Evolutionary conservation across 2,113 vertebrate genomes (phyloP), one percentile per base, ranked within the genome.

Genomic region (Proteles cristata): DNA sequence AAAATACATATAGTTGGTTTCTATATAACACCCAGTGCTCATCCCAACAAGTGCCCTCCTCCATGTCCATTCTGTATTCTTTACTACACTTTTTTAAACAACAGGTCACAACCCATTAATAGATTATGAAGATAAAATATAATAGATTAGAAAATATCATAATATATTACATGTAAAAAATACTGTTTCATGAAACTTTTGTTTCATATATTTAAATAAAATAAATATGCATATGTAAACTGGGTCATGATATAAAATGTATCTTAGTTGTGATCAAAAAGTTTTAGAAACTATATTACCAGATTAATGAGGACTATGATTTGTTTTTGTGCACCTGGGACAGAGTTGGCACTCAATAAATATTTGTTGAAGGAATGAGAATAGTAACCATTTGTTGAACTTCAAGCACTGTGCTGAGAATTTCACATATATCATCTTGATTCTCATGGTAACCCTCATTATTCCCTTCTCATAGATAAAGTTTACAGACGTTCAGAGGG

Each of bases 121-220:
- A 39, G 26, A 9, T 90, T 96, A 66, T 88, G 50, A 92, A 96
- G 55, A 74, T 92, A 10, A 96, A 94, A 39, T 92, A 50, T 31
- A 88, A 68, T 55, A 63, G 16, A 80, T 48, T 87, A 83, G 81
- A 80, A 94, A 95, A 74, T 94, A 89, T 68, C 11, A 74, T 17
- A 86, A 5, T 88, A 48, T 0, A n/a, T 74, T 95, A 15, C 3
- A 19, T 94, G 16, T 89, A 65, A 28, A 92, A 53, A 86, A 10
- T 94, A 96, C n/a, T 94, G 3, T 90, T 82, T 89, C 28, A 58
- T 90, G 33, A 95, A 83, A 69, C 43, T 85, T 96, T 63, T 83
- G 7, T 90, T 90, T 94, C 4, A 69, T 76, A 16, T 81, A 83
- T 96, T 97, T 86, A 87, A 92, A 55, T 81, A 45, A 77, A 82